Conservation (phyloP, 2,888 invertebrate species). For the Cepaea hortensis region DNA sequence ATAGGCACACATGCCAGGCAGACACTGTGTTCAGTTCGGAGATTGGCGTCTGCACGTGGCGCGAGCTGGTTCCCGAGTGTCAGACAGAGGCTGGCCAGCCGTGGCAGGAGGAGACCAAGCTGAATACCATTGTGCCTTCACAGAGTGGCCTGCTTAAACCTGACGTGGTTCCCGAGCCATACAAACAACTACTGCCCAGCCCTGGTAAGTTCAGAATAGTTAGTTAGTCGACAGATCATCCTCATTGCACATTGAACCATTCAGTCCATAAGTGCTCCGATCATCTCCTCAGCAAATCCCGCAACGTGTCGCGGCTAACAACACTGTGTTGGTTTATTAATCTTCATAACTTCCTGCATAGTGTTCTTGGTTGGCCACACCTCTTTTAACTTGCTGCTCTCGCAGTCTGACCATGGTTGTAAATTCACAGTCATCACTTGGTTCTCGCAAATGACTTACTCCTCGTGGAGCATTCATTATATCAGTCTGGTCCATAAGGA, state of each 20-base stretch:
- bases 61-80: conserved; percentile 49
- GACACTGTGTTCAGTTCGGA: conserved; percentile 48
- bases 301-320: not conserved
- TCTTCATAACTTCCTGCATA: too few species aligned
- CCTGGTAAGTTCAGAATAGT: not conserved
- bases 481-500: too few species aligned
- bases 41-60: conserved; percentile 45
- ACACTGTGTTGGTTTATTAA: too few species aligned
- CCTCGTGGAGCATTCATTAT: too few species aligned
- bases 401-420: not conserved
- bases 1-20: conserved; percentile 44
- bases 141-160: not conserved
- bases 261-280: not conserved
- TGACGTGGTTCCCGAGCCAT: not conserved
- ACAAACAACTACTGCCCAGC: not conserved
- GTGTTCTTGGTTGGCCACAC: too few species aligned
- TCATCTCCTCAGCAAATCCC: not conserved
- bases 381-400: not conserved
- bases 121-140: not conserved
- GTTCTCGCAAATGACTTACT: too few species aligned
- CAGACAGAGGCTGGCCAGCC: not conserved
- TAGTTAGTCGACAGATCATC: too few species aligned
- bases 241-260: too few species aligned
- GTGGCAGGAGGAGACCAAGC: not conserved
- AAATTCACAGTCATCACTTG: not conserved